phyloP scores from a whole-genome alignment of 92 coral and sea anemone species.

The Muricea muricata region DNA sequence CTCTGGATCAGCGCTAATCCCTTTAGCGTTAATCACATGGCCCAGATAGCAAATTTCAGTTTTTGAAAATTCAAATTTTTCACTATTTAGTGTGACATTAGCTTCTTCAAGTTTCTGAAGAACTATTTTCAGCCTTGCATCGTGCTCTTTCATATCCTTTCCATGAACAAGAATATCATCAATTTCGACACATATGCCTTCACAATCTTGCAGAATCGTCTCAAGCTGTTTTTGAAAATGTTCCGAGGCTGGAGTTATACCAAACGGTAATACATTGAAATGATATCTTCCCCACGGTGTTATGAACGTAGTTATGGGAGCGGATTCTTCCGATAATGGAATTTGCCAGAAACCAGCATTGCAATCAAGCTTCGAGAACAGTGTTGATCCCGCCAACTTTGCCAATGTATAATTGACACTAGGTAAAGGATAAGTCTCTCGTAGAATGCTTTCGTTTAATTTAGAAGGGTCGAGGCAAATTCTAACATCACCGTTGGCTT shows the following conservation, averaged over 20 bases:
- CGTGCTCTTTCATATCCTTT: conserved; percentile 9
- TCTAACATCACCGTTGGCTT: conserved; percentile 5
- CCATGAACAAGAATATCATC: conserved; percentile 29
- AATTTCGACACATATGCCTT: conserved; percentile 23
- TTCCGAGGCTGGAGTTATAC: conserved; percentile 36
- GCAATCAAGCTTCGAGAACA: conserved; percentile 24
- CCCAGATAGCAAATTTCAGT: conserved; percentile 57
- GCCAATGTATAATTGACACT: conserved; percentile 18
- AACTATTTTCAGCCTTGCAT: not conserved
- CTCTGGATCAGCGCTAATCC: conserved; percentile 55
- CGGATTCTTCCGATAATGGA: not conserved
- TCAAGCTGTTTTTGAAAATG: conserved; percentile 46
- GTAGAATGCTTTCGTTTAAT: conserved; percentile 26
- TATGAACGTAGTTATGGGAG: conserved; percentile 9
- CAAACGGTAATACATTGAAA: conserved; percentile 39
- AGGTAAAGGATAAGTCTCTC: conserved; percentile 23
- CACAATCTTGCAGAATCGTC: conserved; percentile 18
- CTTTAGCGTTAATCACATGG: conserved; percentile 49
- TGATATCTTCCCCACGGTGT: not conserved
- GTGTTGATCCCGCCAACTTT: conserved; percentile 3
- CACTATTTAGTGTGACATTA: conserved; percentile 1
- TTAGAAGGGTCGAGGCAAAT: conserved; percentile 26
- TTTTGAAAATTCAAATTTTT: conserved; percentile 49
- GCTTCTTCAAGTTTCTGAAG: conserved; percentile 22
- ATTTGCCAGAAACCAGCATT: conserved; percentile 38